A percentile compares a stretch with the other conserved stretches of the same genome.
Conservation (phyloP, 1,140 invertebrate species). For the Drosophila simulans region DNA sequence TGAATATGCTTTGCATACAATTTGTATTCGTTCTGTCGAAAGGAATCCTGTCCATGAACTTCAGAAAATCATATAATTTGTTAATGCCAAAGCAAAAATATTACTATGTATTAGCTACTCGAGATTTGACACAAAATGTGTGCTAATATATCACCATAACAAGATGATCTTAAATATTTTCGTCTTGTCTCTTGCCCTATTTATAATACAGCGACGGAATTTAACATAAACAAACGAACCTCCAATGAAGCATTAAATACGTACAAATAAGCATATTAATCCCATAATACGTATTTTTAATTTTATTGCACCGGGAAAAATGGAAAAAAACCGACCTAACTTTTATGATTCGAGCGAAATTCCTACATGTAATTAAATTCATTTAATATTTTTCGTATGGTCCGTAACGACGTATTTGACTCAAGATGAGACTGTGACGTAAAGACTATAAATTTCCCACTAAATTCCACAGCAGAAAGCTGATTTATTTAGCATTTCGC, state of each 20-base stretch:
- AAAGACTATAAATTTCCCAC: constrained; percentile 34
- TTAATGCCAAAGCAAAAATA: constrained; percentile 7
- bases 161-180: constrained; percentile 13
- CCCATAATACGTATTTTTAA: constrained; percentile 20
- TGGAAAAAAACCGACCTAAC: constrained; percentile 18
- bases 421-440: constrained; percentile 40
- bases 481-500: constrained; percentile 29
- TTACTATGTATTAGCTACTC: constrained; percentile 20
- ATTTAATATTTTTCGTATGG: constrained; percentile 48
- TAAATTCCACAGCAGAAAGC: constrained; percentile 19
- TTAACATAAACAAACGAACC: constrained; percentile 5
- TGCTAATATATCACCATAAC: constrained; percentile 35
- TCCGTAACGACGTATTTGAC: constrained; percentile 19
- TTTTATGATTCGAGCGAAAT: constrained; percentile 27
- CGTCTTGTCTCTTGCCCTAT: constrained; percentile 8
- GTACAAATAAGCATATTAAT: constrained; percentile 28
- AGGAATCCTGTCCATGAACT: constrained; percentile 17
- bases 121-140: constrained; percentile 41
- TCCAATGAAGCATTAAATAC: constrained; percentile 24
- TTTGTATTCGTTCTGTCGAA: constrained; percentile 6
- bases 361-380: constrained; percentile 45
- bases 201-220: constrained; percentile 14
- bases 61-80: constrained; percentile 21
- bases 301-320: constrained; percentile 24
- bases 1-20: constrained; percentile 22